Conservation (phyloP, 2,797 vertebrate species). For the Chelon auratus region DNA sequence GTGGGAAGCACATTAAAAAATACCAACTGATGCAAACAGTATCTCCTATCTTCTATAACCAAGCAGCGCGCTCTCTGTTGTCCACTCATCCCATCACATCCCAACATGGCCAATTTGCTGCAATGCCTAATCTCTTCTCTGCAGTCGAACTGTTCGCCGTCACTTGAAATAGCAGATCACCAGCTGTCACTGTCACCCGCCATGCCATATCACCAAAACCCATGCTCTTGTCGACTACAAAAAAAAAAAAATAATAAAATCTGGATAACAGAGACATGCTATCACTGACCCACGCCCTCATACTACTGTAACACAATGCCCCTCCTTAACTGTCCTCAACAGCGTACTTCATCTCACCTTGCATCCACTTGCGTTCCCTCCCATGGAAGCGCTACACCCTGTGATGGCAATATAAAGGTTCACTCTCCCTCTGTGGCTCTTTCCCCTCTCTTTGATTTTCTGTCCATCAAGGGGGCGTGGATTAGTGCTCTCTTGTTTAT, state of each 20-base stretch:
- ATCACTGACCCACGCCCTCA: constrained; percentile 41
- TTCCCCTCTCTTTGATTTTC: constrained; percentile 83
- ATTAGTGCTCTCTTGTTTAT: constrained; percentile 88
- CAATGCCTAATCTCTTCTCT: constrained; percentile 60
- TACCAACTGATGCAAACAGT: constrained; percentile 53
- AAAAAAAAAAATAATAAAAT: constrained; percentile 5
- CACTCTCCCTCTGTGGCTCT: constrained; percentile 67
- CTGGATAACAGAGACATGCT: constrained; percentile 27
- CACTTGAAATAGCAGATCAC: constrained; percentile 54
- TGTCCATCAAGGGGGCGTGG: constrained; percentile 83
- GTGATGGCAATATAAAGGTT: constrained; percentile 55
- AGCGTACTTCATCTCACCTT: constrained; percentile 45
- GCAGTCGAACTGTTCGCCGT: constrained; percentile 57
- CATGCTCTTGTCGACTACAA: constrained; percentile 5
- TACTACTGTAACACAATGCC: constrained; percentile 7
- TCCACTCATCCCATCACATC: constrained; percentile 68
- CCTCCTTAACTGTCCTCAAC: constrained; percentile 37
- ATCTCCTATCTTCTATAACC: constrained; percentile 54
- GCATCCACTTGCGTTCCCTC: constrained; percentile 44
- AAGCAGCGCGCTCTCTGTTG: constrained; percentile 47
- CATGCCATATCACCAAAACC: constrained; percentile 47
- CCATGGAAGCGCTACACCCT: constrained; percentile 48
- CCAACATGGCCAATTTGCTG: constrained; percentile 65
- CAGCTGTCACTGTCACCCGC: constrained; percentile 29
- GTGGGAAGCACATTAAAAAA: constrained; percentile 64